A percentile compares a stretch with the other conserved stretches of the same genome.
These are phyloP conservation scores for Mythimna vitellina DNA, from an alignment of 2,888 invertebrate species.

Conservation along the genomic window DNA sequence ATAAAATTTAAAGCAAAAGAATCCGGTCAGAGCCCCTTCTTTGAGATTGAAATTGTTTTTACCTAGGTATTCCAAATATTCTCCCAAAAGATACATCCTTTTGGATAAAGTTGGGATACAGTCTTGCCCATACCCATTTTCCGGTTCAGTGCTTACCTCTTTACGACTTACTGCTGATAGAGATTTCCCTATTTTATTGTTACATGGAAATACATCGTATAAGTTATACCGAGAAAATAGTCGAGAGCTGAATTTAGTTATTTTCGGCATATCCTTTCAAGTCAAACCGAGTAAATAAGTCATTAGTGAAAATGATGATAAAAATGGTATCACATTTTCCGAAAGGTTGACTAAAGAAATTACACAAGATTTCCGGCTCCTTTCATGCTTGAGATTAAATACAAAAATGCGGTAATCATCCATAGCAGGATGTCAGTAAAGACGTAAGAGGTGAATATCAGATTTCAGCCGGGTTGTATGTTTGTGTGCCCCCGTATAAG, in stretches of 20 bases:
- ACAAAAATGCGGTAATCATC: constrained; percentile 65
- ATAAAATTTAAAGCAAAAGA: constrained; percentile 49
- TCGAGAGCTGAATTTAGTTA: constrained; percentile 20
- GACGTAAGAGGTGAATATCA: constrained; percentile 73
- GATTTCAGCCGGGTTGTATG: constrained; percentile 69
- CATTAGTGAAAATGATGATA: constrained; percentile 49
- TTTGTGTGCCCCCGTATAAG: constrained; percentile 78
- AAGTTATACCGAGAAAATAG: constrained; percentile 44
- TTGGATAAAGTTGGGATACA: constrained; percentile 68
- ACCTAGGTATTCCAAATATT: constrained; percentile 65
- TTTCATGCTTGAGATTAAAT: constrained; percentile 59
- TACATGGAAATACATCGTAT: constrained; percentile 54
- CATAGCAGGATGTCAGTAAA: constrained; percentile 62
- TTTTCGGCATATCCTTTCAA: constrained; percentile 39
- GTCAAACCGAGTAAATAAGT: constrained; percentile 48
- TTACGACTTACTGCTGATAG: constrained; percentile 66
- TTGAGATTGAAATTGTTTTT: constrained; percentile 63
- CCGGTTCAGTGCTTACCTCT: constrained; percentile 69
- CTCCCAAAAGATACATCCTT: constrained; percentile 64
- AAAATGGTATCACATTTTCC: constrained; percentile 51
- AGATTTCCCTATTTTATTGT: constrained; percentile 66
- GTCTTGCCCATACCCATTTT: constrained; percentile 68
- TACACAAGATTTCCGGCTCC: constrained; percentile 44
- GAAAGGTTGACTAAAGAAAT: constrained; percentile 49
- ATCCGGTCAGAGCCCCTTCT: constrained; percentile 43